Conservation (phyloP, 2,888 invertebrate species). For the Anoplius nigerrimus region DNA sequence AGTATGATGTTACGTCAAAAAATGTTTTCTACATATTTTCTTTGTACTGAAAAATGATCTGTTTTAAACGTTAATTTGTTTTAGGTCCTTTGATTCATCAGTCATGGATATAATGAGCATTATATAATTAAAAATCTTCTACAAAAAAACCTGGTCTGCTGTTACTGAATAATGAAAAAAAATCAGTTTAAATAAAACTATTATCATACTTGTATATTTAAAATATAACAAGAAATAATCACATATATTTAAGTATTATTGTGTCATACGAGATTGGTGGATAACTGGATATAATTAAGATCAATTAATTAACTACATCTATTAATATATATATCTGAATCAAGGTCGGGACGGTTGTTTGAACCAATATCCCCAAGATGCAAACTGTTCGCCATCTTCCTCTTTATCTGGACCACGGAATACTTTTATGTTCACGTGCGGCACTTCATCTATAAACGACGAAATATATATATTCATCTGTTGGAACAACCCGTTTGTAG, state of each 20-base stretch:
- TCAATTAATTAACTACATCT: too few relatives aligned
- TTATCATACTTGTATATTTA: too few relatives aligned
- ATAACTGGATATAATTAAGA: too few relatives aligned
- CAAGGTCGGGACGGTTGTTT: constrained; percentile 60
- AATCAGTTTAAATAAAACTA: too few relatives aligned
- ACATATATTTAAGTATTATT: too few relatives aligned
- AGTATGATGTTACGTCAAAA: constrained; percentile 39
- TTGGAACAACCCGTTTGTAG: too few relatives aligned
- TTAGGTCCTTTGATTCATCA: constrained; percentile 66
- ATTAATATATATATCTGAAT: background rate
- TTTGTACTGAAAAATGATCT: background rate
- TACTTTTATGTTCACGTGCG: constrained; percentile 69
- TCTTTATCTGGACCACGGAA: constrained; percentile 68
- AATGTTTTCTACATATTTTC: constrained; percentile 3
- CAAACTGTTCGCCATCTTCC: constrained; percentile 62
- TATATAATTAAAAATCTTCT: constrained; percentile 22
- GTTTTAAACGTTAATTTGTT: constrained; percentile 33
- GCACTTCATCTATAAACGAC: constrained; percentile 48
- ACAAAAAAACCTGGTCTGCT: too few relatives aligned
- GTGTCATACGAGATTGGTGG: too few relatives aligned
- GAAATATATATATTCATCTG: too few relatives aligned
- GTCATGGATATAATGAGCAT: constrained; percentile 70
- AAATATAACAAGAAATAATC: too few relatives aligned
- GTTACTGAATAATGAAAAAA: too few relatives aligned
- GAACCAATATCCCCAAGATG: constrained; percentile 72